Base-by-base conservation (phyloP, 92 coral and sea anemone genomes). In the Virgularia gustaviana region DNA sequence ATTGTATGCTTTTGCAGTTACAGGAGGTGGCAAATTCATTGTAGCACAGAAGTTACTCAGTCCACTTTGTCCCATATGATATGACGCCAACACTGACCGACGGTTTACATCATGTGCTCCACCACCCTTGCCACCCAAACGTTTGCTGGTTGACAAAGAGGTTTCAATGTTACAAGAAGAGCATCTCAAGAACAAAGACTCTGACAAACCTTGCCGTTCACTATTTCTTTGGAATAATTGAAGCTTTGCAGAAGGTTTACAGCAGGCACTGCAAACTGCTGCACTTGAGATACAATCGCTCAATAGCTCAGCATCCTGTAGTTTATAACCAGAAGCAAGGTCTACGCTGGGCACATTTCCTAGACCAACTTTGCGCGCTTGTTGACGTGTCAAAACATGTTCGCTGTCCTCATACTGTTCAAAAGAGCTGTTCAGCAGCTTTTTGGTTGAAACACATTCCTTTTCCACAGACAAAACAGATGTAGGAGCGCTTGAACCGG, bases 21-120 rank as follows among this genome's bases (percentile, higher is more conserved):
- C 81, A 7, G 90, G 82, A 13, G 87, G 90, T 18, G 84, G 79
- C 36, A 86, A 76, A 63, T 86, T 65, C 90, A 78, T 82, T 47
- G 70, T 67, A 32, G 81, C 87, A 78, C 82, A 82, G 44, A 82
- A 82, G 55, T 81, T 76, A 8, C 78, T 67, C 30, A 75, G 78
- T 31, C 83, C 82, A 22, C 70, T 42, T 6, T 10, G 67, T 20
- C 82, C 79, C 70, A 60, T 27, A 25, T 72, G 83, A 56, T 72
- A 76, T 35, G 85, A 80, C 10, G 88, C 70, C 58, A 79, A 20
- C 23, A 83, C 84, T 15, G 84, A 83, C 64, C 81, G 53, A 12
- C 87, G 55, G 71, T 83, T 83, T 39, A 85, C 82, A 34, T 85
- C 79, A 49, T 23, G 73, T 49, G 85, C 89, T 12, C 85, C 85